Percentiles rank a stretch among this genome's conserved stretches.
Evolutionary conservation across 1,140 invertebrate species (phyloP).

Genomic region (Scaptomyza montana): DNA sequence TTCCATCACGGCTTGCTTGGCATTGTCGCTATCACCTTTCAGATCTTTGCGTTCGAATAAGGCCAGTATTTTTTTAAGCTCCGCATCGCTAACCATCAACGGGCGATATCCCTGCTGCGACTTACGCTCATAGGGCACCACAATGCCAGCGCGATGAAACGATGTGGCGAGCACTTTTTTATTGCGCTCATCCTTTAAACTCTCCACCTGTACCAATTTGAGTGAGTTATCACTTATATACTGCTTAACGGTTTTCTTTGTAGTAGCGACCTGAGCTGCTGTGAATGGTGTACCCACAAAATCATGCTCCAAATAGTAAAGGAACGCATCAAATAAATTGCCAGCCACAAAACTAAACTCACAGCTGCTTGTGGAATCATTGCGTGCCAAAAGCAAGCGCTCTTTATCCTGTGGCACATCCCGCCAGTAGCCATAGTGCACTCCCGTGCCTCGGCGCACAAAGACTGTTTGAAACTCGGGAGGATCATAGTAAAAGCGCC

Average conservation of each 20-base stretch:
- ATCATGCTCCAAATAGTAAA: conserved; percentile 87
- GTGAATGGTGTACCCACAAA: conserved; percentile 88
- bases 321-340: conserved; percentile 93
- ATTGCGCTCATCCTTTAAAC: conserved; percentile 85
- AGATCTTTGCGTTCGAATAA: conserved; percentile 86
- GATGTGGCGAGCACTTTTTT: conserved; percentile 90
- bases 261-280: conserved; percentile 85
- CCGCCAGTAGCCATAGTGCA: conserved; percentile 95
- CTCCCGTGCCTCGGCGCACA: conserved; percentile 87
- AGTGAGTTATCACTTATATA: conserved; percentile 88
- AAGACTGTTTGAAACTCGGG: conserved; percentile 95
- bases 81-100: conserved; percentile 90
- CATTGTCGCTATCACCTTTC: conserved; percentile 85
- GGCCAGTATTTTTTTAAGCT: conserved; percentile 89
- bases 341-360: conserved; percentile 89
- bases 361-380: conserved; percentile 88
- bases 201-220: conserved; percentile 52
- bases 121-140: conserved; percentile 93
- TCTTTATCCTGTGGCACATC: conserved; percentile 89
- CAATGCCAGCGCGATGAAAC: conserved; percentile 94
- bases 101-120: conserved; percentile 92
- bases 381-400: conserved; percentile 91
- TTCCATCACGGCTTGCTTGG: conserved; percentile 85
- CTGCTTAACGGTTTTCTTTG: conserved; percentile 87
- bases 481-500: conserved; percentile 96